Evolutionary conservation across 2,888 invertebrate species (phyloP).

Genomic region (Dryocosmus kuriphilus): DNA sequence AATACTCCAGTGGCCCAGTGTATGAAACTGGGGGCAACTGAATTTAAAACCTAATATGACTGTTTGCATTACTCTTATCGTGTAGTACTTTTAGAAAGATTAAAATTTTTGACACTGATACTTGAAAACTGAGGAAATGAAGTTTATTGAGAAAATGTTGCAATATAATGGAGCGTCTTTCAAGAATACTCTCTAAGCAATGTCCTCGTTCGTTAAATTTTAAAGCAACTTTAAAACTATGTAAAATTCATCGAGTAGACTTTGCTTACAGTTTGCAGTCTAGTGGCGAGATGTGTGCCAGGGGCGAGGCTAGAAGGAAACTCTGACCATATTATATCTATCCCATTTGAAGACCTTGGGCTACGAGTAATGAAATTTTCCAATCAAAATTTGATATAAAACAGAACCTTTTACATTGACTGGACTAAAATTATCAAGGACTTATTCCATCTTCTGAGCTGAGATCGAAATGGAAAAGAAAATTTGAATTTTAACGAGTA

Average conservation of each 20-base stretch:
- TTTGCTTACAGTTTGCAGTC: neutral
- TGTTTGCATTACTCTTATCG: no score
- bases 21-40: no score
- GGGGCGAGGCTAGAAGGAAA: constrained; percentile 4
- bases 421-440: no score
- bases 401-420: no score
- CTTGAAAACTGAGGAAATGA: neutral
- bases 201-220: neutral
- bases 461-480: no score
- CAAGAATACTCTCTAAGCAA: neutral
- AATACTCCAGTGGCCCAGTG: neutral
- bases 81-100: no score
- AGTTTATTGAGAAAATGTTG: neutral
- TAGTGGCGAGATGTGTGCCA: neutral
- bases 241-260: neutral
- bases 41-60: no score
- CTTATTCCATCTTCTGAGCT: no score
- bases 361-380: neutral
- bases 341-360: neutral
- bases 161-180: neutral
- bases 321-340: no score
- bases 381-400: neutral
- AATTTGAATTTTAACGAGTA: no score
- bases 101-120: neutral
- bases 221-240: neutral